Evolutionary conservation across 1,140 invertebrate genomes (phyloP).

Genomic region (Andrena cerasifolii): DNA sequence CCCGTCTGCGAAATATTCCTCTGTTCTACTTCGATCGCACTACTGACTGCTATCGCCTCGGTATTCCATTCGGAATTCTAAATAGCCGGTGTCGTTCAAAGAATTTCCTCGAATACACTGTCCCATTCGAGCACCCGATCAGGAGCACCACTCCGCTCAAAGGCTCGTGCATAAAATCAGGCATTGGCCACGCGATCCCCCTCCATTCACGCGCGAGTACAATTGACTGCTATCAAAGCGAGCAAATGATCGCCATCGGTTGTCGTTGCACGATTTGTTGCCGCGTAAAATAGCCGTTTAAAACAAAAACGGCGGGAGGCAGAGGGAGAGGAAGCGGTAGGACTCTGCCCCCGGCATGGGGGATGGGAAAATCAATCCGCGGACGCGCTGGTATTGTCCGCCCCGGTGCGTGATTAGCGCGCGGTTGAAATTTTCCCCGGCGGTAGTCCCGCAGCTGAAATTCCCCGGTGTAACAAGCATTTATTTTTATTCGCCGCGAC

Average conservation of each 20-base stretch:
- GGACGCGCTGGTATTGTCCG: not conserved
- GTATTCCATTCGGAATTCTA: too few species aligned
- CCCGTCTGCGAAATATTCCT: not conserved
- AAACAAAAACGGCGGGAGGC: not conserved
- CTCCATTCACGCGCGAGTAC: not conserved
- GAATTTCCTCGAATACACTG: too few species aligned
- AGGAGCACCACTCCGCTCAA: too few species aligned
- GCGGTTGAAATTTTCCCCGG: not conserved
- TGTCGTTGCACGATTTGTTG: not conserved
- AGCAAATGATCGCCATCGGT: not conserved
- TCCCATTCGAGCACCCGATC: too few species aligned
- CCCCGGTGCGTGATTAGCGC: constrained; percentile 1
- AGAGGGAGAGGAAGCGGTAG: too few species aligned
- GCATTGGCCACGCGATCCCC: not conserved
- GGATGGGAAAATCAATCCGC: not conserved
- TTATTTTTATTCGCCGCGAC: constrained; percentile 60
- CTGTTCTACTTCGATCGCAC: not conserved
- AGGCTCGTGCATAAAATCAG: not conserved
- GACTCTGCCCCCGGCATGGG: too few species aligned
- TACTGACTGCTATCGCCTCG: too few species aligned
- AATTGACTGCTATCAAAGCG: constrained; percentile 16
- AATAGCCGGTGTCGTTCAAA: too few species aligned
- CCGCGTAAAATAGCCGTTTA: not conserved
- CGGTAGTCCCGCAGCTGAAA: constrained; percentile 13
- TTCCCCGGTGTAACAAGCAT: constrained; percentile 30